Evolutionary conservation across 2,113 vertebrate species (phyloP).

Genomic region (Noctilio leporinus): DNA sequence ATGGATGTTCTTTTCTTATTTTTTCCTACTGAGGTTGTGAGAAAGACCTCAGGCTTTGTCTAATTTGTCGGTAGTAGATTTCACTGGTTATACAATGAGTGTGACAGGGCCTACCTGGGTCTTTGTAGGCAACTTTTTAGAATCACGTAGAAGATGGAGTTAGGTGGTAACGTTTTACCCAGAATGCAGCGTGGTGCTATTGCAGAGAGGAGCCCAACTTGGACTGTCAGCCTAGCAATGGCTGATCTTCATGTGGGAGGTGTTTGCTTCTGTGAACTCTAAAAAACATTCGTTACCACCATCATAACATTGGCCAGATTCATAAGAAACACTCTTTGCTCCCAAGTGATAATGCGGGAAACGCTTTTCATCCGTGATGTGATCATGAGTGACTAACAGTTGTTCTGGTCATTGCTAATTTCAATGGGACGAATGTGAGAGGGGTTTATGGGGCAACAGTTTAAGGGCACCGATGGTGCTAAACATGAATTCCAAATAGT

Average conservation of each 20-base stretch:
- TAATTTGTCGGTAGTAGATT: background rate
- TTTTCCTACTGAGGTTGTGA: rapidly evolving
- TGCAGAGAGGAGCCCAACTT: too few species aligned
- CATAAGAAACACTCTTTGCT: background rate
- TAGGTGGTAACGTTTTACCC: rapidly evolving
- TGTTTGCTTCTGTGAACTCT: too few species aligned
- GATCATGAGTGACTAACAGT: rapidly evolving
- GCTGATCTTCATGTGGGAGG: too few species aligned
- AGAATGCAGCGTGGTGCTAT: rapidly evolving
- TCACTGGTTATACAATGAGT: background rate
- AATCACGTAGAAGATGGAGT: rapidly evolving
- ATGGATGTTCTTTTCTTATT: rapidly evolving
- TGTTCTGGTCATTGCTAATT: background rate
- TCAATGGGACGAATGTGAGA: background rate
- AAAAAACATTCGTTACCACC: background rate
- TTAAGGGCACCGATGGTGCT: background rate
- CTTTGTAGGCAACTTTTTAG: background rate
- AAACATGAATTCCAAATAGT: too few species aligned
- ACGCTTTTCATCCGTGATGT: rapidly evolving
- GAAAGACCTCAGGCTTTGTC: rapidly evolving
- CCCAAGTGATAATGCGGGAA: background rate
- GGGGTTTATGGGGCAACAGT: rapidly evolving
- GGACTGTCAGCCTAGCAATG: too few species aligned
- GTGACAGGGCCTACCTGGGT: rapidly evolving
- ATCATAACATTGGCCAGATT: background rate